Percentiles rank a stretch among this genome's conserved stretches.
Evolutionary conservation across 2,113 vertebrate genomes (phyloP).

Genomic region (Chaetops frenatus): DNA sequence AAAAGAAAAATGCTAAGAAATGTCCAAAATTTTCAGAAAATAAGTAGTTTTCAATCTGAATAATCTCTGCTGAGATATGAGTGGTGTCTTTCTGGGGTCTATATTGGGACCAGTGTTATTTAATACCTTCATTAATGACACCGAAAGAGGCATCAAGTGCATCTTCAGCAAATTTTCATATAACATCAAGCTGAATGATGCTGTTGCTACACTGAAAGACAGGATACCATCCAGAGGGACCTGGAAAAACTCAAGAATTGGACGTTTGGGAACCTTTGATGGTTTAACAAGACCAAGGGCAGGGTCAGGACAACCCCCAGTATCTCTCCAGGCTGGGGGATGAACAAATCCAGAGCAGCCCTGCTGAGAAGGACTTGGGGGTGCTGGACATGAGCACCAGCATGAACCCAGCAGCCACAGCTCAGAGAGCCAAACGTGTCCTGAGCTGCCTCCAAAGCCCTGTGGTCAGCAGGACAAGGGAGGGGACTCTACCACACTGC

Average conservation of each 20-base stretch:
- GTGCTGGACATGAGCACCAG: not conserved
- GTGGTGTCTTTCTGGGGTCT: not conserved
- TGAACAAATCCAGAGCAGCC: not conserved
- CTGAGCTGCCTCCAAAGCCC: not conserved
- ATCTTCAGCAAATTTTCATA: not conserved
- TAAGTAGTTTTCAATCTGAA: not conserved
- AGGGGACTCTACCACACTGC: not conserved
- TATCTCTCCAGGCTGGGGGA: not conserved
- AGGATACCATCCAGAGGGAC: not conserved
- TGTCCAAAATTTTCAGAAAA: not conserved
- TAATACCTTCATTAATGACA: not conserved
- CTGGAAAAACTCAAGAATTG: not conserved
- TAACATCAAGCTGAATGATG: not conserved
- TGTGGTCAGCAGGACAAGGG: not conserved
- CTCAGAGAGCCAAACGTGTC: not conserved
- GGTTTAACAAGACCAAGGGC: not conserved
- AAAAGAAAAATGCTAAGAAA: not conserved
- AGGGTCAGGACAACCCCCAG: rapidly evolving
- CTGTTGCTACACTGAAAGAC: not conserved
- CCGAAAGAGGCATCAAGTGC: not conserved
- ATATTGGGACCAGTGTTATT: not conserved
- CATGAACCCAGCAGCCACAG: not conserved
- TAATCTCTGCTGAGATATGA: not conserved
- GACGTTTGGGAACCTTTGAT: rapidly evolving
- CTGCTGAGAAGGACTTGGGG: not conserved